These are phyloP conservation scores for Neoaliturus tenellus DNA, from an alignment of 2,888 invertebrate genomes.

Conservation along the genomic window DNA sequence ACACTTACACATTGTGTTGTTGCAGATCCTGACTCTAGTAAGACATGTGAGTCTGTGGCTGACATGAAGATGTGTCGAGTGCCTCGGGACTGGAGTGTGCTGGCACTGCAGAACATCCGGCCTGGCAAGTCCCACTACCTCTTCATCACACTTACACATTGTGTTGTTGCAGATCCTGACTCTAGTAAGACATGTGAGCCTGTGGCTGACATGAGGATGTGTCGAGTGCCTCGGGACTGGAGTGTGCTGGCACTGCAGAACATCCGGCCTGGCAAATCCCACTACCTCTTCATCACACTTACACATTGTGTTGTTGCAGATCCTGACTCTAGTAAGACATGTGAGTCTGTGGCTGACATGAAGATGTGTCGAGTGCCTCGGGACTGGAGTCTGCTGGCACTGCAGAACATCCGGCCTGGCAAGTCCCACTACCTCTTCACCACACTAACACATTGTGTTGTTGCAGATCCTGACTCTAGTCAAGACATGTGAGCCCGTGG, in stretches of 20 bases:
- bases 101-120: constrained; percentile 93
- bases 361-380: constrained; percentile 90
- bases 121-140: too few species aligned
- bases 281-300: background rate
- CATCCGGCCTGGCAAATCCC: constrained; percentile 71
- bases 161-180: constrained; percentile 88
- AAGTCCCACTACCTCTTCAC: too few species aligned
- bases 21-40: constrained; percentile 90
- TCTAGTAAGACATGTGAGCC: constrained; percentile 96
- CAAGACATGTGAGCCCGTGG: constrained; percentile 95
- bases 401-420: constrained; percentile 83
- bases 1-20: constrained; percentile 70
- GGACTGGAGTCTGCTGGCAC: constrained; percentile 93
- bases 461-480: constrained; percentile 88
- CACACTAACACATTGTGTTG: too few species aligned
- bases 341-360: constrained; percentile 95
- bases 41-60: constrained; percentile 94
- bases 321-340: constrained; percentile 95
- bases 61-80: constrained; percentile 93
- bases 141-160: constrained; percentile 97
- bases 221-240: constrained; percentile 93
- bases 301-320: constrained; percentile 74
- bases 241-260: constrained; percentile 93
- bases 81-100: constrained; percentile 93
- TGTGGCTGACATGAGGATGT: constrained; percentile 92